Evolutionary conservation across 2,113 vertebrate species (phyloP).

Genomic region (Grus americana): DNA sequence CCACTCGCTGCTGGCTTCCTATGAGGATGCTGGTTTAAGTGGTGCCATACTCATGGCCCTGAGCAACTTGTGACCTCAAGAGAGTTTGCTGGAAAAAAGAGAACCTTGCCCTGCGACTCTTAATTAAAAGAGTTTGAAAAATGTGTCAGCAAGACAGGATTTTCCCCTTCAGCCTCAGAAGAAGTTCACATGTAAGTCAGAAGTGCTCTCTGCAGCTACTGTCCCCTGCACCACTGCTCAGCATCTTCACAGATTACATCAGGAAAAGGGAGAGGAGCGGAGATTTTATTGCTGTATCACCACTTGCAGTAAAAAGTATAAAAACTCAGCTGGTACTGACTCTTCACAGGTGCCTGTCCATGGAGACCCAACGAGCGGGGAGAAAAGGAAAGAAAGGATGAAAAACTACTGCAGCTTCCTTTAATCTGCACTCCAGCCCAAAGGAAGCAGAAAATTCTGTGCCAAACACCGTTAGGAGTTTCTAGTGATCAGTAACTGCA

Average conservation of each 20-base stretch:
- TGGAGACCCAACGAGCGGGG: accelerated
- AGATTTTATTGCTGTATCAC: not conserved
- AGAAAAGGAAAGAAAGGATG: not conserved
- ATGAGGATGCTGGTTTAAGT: not conserved
- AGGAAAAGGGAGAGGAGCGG: not conserved
- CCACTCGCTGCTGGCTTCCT: not conserved
- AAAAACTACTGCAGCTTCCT: not conserved
- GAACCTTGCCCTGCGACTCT: not conserved
- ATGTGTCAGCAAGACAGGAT: not conserved
- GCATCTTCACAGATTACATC: not conserved
- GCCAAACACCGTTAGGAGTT: not conserved
- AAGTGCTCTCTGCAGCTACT: not conserved
- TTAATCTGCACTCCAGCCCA: not conserved
- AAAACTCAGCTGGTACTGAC: not conserved
- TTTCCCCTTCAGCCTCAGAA: not conserved
- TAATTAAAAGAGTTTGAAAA: not conserved
- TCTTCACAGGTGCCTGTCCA: not conserved
- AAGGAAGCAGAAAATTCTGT: not conserved
- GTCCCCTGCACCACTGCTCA: not conserved
- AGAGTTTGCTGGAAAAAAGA: not conserved
- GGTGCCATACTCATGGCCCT: not conserved
- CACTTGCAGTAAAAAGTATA: not conserved
- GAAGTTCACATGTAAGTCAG: not conserved
- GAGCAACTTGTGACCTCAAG: not conserved
- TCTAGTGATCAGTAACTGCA: not conserved